phyloP scores from a whole-genome alignment of 2,888 invertebrate species.

The Chaetogeoica ovagalla region DNA sequence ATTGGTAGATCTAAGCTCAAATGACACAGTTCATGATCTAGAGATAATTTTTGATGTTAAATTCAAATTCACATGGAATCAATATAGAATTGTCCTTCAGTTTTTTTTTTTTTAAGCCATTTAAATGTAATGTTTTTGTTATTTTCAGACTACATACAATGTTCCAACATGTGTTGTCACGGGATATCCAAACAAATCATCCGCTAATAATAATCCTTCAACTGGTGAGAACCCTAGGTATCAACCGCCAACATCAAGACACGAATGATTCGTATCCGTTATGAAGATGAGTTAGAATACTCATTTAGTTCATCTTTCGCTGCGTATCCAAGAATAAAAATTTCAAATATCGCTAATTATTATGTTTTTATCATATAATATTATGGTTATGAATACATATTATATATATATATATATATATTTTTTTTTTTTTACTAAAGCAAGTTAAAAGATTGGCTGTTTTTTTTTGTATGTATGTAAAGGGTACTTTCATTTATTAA shows the following conservation, averaged over 20 bases:
- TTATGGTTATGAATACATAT: background rate
- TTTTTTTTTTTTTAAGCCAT: too few species aligned
- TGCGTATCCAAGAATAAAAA: background rate
- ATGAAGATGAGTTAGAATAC: background rate
- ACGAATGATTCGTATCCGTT: conserved; percentile 9
- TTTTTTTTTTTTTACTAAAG: conserved; percentile 24
- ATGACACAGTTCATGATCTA: too few species aligned
- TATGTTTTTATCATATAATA: conserved; percentile 9
- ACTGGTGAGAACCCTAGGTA: conserved; percentile 12
- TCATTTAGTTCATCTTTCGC: background rate
- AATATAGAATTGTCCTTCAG: too few species aligned
- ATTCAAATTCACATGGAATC: too few species aligned
- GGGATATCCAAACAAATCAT: conserved; percentile 27
- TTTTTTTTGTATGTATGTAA: conserved; percentile 7
- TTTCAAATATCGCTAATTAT: conserved; percentile 1
- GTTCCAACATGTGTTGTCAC: conserved; percentile 1
- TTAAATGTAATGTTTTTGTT: background rate
- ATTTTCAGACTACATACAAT: conserved; percentile 11
- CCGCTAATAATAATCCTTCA: background rate
- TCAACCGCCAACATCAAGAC: conserved; percentile 19
- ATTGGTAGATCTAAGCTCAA: too few species aligned
- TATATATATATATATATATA: conserved; percentile 13
- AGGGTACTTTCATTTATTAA: conserved; percentile 22
- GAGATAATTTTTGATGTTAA: too few species aligned
- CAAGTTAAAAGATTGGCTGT: conserved; percentile 12